Percentiles rank a stretch among this genome's conserved stretches.
phyloP scores from a whole-genome alignment of 2,797 vertebrate species.

The Spinus pinus region DNA sequence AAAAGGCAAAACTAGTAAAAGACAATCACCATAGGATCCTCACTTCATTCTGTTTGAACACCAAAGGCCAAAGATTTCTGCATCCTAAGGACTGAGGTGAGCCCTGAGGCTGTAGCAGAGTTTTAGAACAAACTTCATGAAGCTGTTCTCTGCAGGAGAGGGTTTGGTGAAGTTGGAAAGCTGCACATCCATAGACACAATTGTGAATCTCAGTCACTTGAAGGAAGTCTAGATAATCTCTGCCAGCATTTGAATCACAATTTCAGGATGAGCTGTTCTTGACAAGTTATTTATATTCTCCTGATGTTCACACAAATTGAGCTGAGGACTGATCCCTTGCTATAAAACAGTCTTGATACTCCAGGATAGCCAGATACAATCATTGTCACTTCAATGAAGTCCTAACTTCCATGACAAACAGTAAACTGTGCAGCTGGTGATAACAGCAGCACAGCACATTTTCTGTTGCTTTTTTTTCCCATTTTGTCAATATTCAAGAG shows the following conservation, averaged over 20 bases:
- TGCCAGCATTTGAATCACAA: neutral
- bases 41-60: neutral
- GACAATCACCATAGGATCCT: neutral
- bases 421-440: constrained; percentile 17
- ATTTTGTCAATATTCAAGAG: neutral
- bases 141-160: neutral
- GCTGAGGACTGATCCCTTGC: neutral
- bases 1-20: neutral
- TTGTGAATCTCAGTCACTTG: neutral
- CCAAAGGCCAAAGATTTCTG: neutral
- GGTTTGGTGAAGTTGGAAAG: neutral
- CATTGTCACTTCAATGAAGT: neutral
- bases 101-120: neutral
- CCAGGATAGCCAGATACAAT: neutral
- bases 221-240: neutral
- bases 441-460: neutral
- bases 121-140: neutral
- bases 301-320: neutral
- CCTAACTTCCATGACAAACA: neutral
- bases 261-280: neutral
- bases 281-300: neutral
- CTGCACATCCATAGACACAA: neutral
- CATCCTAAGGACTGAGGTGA: neutral
- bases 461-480: neutral
- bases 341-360: neutral